Evolutionary conservation across 2,113 vertebrate genomes (phyloP).

Genomic region (Melierax canorus): DNA sequence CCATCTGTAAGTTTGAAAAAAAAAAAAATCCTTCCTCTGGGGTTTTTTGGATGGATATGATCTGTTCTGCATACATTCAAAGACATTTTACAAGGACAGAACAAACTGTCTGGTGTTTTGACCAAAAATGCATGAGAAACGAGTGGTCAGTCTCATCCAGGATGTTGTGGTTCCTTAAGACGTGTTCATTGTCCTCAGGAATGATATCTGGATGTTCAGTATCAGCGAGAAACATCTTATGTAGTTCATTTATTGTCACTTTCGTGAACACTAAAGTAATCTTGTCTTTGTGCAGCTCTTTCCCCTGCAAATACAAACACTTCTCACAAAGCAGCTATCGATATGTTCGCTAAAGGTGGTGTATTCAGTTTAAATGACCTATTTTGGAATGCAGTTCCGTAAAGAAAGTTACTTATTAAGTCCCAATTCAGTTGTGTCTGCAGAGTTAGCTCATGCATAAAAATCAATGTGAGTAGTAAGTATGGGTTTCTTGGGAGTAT

Average conservation of each 20-base stretch:
- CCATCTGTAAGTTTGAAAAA: not conserved
- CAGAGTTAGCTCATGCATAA: not conserved
- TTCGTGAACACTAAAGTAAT: not conserved
- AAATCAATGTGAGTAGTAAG: not conserved
- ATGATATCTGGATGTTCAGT: not conserved
- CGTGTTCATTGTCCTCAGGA: not conserved
- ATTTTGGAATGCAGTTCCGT: not conserved
- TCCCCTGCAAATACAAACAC: not conserved
- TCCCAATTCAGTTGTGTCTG: not conserved
- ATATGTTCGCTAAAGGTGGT: not conserved
- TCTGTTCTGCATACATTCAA: not conserved
- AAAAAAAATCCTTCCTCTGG: not conserved
- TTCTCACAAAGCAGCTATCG: not conserved
- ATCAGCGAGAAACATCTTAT: not conserved
- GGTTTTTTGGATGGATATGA: not conserved
- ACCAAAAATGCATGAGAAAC: constrained; percentile 10
- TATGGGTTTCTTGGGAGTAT: not conserved
- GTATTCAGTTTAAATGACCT: not conserved
- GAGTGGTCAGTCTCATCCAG: constrained; percentile 2
- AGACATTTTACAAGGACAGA: not conserved
- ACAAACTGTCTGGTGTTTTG: constrained; percentile 5
- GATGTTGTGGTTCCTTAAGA: constrained; percentile 1
- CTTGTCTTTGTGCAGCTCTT: not conserved
- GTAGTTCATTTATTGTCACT: not conserved
- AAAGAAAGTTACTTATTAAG: not conserved